Conservation (phyloP, 2,888 invertebrate species). For the Acanthosepion pharaonis region DNA sequence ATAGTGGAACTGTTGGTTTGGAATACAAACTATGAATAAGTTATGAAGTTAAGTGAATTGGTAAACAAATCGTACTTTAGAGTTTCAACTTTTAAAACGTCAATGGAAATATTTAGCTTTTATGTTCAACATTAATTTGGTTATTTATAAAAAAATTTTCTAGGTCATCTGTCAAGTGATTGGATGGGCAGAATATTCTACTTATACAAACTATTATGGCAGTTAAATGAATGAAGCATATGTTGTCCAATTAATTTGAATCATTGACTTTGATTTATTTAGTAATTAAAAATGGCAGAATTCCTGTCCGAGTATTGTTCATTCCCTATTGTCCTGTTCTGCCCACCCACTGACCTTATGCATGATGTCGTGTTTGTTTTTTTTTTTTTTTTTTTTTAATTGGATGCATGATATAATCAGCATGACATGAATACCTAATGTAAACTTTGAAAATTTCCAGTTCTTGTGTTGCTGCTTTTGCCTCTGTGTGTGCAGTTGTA, state of each 20-base stretch:
- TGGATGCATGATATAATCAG: conserved; percentile 39
- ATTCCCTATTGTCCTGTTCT: neutral
- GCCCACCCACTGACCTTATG: neutral
- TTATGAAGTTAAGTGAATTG: too few species aligned
- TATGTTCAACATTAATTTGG: too few species aligned
- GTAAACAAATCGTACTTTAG: too few species aligned
- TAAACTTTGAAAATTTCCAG: conserved; percentile 38
- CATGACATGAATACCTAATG: neutral
- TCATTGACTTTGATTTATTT: neutral
- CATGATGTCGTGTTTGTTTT: neutral
- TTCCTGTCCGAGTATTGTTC: too few species aligned
- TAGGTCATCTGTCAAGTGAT: neutral
- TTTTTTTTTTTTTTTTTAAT: neutral
- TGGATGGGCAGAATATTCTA: neutral
- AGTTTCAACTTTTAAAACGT: too few species aligned
- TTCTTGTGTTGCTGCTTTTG: conserved; percentile 46
- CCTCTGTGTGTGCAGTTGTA: conserved; percentile 40
- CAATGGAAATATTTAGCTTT: too few species aligned
- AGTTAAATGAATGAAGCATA: neutral
- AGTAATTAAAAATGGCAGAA: neutral
- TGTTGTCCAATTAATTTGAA: neutral
- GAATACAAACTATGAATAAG: too few species aligned
- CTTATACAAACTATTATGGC: neutral
- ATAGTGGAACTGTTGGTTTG: too few species aligned
- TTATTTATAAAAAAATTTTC: too few species aligned